phyloP scores from a whole-genome alignment of 2,888 invertebrate species.

The Diloba caeruleocephala region DNA sequence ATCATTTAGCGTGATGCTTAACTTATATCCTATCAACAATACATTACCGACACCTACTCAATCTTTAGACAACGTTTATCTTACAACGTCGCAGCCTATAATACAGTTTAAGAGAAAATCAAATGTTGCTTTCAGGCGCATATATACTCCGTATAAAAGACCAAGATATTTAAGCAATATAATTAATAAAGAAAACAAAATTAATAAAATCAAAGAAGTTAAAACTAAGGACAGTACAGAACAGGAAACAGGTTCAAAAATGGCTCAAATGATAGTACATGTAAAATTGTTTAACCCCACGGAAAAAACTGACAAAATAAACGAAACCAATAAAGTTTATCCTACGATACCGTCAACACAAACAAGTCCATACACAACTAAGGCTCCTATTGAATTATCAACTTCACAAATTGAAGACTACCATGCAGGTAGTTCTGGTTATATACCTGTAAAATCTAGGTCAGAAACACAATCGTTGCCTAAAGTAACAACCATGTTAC shows the following conservation, averaged over 20 bases:
- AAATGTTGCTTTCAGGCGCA: conserved; percentile 59
- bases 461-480: conserved; percentile 46
- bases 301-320: conserved; percentile 49
- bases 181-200: conserved; percentile 38
- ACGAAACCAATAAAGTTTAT: conserved; percentile 44
- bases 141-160: conserved; percentile 64
- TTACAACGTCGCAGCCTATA: conserved; percentile 75
- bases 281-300: conserved; percentile 89
- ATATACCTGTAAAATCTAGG: conserved; percentile 67
- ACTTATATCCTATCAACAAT: conserved; percentile 88
- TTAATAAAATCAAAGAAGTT: conserved; percentile 19
- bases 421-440: conserved; percentile 81
- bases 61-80: conserved; percentile 69
- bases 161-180: conserved; percentile 46
- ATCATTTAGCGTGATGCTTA: conserved; percentile 91
- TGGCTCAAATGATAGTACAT: conserved; percentile 91
- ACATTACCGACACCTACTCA: conserved; percentile 52
- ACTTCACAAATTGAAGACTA: conserved; percentile 78
- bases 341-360: conserved; percentile 37
- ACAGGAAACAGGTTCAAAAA: conserved; percentile 78
- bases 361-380: conserved; percentile 57
- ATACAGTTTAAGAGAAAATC: conserved; percentile 79
- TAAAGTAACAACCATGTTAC: conserved; percentile 57
- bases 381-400: conserved; percentile 64
- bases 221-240: conserved; percentile 40